Evolutionary conservation across 92 coral and sea anemone genomes (phyloP), one percentile per base, ranked within the genome.

Genomic region (Porites evermanni): DNA sequence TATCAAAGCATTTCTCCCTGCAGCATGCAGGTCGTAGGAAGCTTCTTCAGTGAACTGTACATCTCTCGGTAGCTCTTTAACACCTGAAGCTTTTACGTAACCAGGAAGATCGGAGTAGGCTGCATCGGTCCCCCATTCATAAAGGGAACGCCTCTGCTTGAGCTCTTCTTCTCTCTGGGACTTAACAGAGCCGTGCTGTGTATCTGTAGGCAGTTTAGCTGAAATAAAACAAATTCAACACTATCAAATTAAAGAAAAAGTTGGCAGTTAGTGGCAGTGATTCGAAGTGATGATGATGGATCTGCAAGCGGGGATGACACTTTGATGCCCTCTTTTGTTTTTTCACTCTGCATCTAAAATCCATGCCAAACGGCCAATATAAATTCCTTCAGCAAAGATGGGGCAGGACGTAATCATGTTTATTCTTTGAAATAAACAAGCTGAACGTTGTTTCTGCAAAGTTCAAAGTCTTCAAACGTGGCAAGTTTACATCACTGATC

Each of bases 21-120:
- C 94, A 12, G 53, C 77, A 23, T 89, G 86, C 54, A 91, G 82
- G 52, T 92, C 88, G 68, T 70, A 58, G 44, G 75, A 29, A 7
- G 93, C 91, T 60, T 89, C 93, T 26, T 89, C 91, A 3, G 93
- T 89, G 60, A 92, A 92, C 75, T 87, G 91, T 3, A 86, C 95
- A 26, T 92, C 92, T 60, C 68, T 92, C 13, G 95, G 95, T 13
- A 92, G 93, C 8, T 61, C 9, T 7, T 67, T 21, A 12, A 67
- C 77, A 6, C n/a, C 78, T 54, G 80, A 23, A 12, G 91, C 89
- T 68, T 93, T 87, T n/a, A 93, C 87, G 78, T 65, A 84, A 17
- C 87, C 87, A 14, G 87, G 87, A 24, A 83, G 79, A 44, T 83
- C 80, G 6, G 60, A 20, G 51, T 73, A 83, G n/a, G 59, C 53